Evolutionary conservation across 2,888 invertebrate species (phyloP), one percentile per base, ranked within the genome.

Genomic region (Drosophila pseudotakahashii): DNA sequence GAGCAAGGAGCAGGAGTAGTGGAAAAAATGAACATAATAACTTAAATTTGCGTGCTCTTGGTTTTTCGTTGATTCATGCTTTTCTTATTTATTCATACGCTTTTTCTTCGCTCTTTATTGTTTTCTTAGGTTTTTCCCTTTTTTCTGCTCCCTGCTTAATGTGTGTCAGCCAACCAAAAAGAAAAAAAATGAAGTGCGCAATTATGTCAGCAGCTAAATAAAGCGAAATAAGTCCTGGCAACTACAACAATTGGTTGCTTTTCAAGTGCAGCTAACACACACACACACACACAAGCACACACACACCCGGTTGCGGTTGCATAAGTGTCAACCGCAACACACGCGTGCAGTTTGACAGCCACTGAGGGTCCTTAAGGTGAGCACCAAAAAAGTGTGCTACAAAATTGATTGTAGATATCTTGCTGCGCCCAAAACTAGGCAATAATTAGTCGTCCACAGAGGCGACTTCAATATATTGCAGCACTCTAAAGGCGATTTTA

Each of bases 241-340:
- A 44, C 64, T 60, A 80, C 54, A 66, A 75, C 76, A 73, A 76
- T 67, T 76, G 75, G 51, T 66, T 51, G 68, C 54, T 58, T 83
- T 69, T 47, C 39, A 45, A 45, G 67, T 47, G 66, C 66, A 66
- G n/a, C 64, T 32, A 19, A 23, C n/a, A 26, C 36, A 30, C 32
- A 45, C 44, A 32, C 11, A 45, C 32, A 23, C 11, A 19, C 36
- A 19, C 32, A 14, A 36, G 19, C 9, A 63, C 44, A 44, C n/a
- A n/a, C 32, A 37, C 36, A 11, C n/a, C n/a, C 76, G 66, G 79
- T 55, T 75, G 81, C 73, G 79, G 81, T 82, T 82, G 81, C 81
- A 82, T 82, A 82, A 82, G 81, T 82, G 81, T 86, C 81, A 80
- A 80, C 75, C 75, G 66, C 80, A 54, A 72, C 61, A 73, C 64